Conservation (phyloP, 1,140 invertebrate species). For the Aphaenogaster rudis region DNA sequence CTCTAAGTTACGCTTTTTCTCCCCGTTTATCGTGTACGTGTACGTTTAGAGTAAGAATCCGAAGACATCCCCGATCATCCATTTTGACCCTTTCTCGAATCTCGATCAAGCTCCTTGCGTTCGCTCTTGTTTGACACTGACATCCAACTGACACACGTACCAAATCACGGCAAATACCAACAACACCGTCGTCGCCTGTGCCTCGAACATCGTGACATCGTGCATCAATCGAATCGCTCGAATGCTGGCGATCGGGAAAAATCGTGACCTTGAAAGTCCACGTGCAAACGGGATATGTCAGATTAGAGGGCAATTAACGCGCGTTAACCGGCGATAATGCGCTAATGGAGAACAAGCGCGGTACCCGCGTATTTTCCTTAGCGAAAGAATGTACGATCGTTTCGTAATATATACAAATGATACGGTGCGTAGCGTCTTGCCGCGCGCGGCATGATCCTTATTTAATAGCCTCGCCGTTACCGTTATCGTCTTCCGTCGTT, state of each 20-base stretch:
- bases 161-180: constrained; percentile 36
- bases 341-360: constrained; percentile 40
- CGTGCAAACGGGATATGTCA: constrained; percentile 51
- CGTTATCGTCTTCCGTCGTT: background rate
- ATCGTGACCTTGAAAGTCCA: constrained; percentile 30
- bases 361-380: constrained; percentile 24
- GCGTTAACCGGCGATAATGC: constrained; percentile 22
- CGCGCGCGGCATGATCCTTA: background rate
- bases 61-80: background rate
- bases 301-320: constrained; percentile 57
- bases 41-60: background rate
- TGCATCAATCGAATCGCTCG: constrained; percentile 39
- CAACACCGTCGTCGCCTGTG: constrained; percentile 1
- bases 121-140: constrained; percentile 22
- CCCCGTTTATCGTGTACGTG: constrained; percentile 29
- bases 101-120: constrained; percentile 2
- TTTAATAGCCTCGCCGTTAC: background rate
- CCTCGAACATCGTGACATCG: background rate
- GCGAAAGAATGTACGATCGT: background rate
- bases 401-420: background rate
- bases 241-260: background rate
- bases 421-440: background rate
- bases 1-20: background rate
- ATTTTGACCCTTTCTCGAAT: background rate
- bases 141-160: constrained; percentile 7